These are phyloP conservation scores for Laspeyria flexula DNA, from an alignment of 2,888 invertebrate genomes.

Conservation along the genomic window DNA sequence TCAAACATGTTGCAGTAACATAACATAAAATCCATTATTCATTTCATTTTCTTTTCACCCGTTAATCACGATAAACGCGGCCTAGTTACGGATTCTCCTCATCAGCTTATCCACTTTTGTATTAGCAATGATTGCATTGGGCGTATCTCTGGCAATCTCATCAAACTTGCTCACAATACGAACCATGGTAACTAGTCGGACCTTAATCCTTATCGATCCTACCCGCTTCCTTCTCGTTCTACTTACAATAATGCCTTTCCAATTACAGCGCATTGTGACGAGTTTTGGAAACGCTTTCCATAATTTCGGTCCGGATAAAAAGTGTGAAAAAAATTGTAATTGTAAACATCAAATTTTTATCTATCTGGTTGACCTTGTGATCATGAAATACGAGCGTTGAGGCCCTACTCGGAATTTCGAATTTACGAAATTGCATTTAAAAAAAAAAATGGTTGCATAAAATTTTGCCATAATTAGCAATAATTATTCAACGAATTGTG, in stretches of 20 bases:
- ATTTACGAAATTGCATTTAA: too few relatives aligned
- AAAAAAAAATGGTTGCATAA: too few relatives aligned
- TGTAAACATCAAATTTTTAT: too few relatives aligned
- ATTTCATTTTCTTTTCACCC: too few relatives aligned
- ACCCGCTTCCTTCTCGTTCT: not conserved
- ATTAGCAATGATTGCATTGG: not conserved
- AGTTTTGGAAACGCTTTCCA: not conserved
- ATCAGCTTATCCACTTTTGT: not conserved
- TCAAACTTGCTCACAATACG: not conserved
- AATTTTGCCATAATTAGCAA: too few relatives aligned
- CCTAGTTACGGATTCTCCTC: not conserved
- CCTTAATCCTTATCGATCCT: not conserved
- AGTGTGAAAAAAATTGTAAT: too few relatives aligned
- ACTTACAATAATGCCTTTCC: slow-evolving; percentile 24
- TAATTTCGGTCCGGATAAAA: not conserved
- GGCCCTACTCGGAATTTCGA: too few relatives aligned
- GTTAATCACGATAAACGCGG: not conserved
- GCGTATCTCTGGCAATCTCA: not conserved
- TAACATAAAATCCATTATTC: too few relatives aligned
- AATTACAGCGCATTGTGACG: slow-evolving; percentile 15
- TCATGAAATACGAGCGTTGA: too few relatives aligned
- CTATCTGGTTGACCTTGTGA: too few relatives aligned
- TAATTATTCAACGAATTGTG: too few relatives aligned
- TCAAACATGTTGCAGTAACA: too few relatives aligned
- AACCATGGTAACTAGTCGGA: not conserved